These are phyloP conservation scores for Leptogaster cylindrica DNA, from an alignment of 2,888 invertebrate genomes.

Conservation along the genomic window DNA sequence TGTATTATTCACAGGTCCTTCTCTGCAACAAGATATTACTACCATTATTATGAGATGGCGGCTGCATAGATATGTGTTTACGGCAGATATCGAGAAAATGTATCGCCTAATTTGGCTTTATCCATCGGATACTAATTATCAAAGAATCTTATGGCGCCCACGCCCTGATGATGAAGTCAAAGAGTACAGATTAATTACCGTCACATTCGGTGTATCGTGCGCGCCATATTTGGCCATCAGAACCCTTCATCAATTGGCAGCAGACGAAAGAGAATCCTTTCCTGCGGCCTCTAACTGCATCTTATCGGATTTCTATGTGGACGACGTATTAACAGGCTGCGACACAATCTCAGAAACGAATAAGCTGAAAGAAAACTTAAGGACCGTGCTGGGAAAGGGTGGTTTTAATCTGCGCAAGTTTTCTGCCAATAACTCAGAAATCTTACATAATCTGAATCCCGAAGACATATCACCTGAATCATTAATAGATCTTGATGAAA, in stretches of 20 bases:
- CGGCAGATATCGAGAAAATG: neutral
- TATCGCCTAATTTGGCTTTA: neutral
- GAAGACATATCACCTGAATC: neutral
- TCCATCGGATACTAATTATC: neutral
- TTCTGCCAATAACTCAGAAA: neutral
- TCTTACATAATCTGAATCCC: neutral
- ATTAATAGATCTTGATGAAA: neutral
- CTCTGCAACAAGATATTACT: neutral
- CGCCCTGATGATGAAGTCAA: neutral
- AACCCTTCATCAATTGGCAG: constrained; percentile 5
- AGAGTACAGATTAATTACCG: constrained; percentile 1
- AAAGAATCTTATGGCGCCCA: constrained; percentile 9
- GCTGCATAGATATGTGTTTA: neutral
- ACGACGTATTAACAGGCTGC: neutral
- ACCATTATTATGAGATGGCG: neutral
- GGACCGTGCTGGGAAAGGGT: neutral
- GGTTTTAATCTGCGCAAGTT: neutral
- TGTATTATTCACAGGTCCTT: neutral
- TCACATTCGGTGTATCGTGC: neutral
- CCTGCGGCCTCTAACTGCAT: neutral
- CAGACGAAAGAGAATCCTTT: neutral
- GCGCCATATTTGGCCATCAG: constrained; percentile 9
- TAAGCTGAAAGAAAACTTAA: neutral
- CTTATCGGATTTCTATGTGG: neutral
- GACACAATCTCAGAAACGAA: neutral